phyloP scores from a whole-genome alignment of 2,888 invertebrate species.

The Lucinisca nassula region DNA sequence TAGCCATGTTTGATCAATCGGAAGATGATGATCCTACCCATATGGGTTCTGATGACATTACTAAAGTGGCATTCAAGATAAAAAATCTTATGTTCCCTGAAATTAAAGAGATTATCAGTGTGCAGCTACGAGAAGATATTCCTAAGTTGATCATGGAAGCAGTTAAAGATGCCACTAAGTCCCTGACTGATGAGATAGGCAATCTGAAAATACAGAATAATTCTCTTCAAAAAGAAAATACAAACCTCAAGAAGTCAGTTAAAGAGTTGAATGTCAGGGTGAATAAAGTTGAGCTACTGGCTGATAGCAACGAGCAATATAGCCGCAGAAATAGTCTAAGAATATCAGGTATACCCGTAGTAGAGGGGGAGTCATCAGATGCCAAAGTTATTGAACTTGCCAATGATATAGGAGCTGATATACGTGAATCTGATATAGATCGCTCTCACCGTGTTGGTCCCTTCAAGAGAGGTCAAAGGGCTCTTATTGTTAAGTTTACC shows the following conservation, averaged over 20 bases:
- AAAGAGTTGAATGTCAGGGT: not conserved
- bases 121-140: not conserved
- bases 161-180: not conserved
- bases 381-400: too few species aligned
- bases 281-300: not conserved
- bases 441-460: not conserved
- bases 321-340: too few species aligned
- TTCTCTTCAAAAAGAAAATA: not conserved
- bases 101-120: not conserved
- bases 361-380: too few species aligned
- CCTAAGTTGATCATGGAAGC: not conserved
- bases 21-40: not conserved
- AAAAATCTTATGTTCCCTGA: not conserved
- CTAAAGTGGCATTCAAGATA: not conserved
- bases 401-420: too few species aligned
- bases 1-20: not conserved
- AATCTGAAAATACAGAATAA: not conserved
- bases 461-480: not conserved
- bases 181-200: not conserved
- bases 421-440: too few species aligned
- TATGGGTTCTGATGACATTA: not conserved
- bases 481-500: not conserved
- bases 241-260: too few species aligned
- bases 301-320: not conserved
- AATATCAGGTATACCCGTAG: too few species aligned